These are phyloP conservation scores for Phenacoccus solenopsis DNA, from an alignment of 1,140 invertebrate species.

Conservation along the genomic window DNA sequence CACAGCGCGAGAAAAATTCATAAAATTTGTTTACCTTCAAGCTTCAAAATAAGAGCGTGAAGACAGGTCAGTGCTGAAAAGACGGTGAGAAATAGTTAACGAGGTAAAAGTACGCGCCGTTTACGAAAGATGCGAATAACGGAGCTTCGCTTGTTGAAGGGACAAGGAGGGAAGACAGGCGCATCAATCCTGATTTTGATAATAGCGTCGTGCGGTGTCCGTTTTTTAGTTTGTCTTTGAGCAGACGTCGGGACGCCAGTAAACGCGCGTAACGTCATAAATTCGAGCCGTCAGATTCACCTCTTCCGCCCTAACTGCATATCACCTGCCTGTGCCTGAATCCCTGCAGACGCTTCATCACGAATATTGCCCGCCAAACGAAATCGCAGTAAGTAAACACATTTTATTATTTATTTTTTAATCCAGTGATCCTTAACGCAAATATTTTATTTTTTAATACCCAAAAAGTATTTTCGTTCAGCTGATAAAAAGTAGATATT, in stretches of 20 bases:
- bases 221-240: background rate
- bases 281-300: background rate
- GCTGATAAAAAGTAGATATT: too few species aligned
- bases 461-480: too few species aligned
- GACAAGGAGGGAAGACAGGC: background rate
- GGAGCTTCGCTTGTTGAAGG: background rate
- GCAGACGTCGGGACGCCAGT: background rate
- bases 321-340: background rate
- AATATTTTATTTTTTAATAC: too few species aligned
- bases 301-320: background rate
- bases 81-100: background rate
- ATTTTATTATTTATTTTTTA: too few species aligned
- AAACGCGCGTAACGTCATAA: background rate
- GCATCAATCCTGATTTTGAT: background rate
- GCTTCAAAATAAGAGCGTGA: background rate
- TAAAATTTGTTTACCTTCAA: background rate
- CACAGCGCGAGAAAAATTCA: too few species aligned
- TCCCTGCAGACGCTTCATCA: background rate
- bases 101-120: background rate
- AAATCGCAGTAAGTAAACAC: too few species aligned
- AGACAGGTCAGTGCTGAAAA: background rate
- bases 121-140: too few species aligned
- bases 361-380: background rate
- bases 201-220: background rate
- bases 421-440: too few species aligned